Evolutionary conservation across 2,797 vertebrate genomes (phyloP).

Genomic region (Rhinophrynus dorsalis): DNA sequence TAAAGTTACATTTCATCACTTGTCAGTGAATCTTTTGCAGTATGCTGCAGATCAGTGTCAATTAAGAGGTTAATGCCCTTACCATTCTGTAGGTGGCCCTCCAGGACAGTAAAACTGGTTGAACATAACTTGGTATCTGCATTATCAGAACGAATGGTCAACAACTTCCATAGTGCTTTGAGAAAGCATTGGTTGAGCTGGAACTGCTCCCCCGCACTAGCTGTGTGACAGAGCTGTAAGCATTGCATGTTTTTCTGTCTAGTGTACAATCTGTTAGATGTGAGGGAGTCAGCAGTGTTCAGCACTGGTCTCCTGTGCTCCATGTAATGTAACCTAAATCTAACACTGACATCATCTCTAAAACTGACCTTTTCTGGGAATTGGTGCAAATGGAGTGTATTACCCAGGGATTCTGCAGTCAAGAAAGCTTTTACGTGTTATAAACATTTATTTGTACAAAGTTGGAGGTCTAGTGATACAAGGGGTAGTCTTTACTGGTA

Average conservation of each 20-base stretch:
- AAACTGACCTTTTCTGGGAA: constrained; percentile 42
- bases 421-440: constrained; percentile 49
- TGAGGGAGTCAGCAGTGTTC: neutral
- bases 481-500: constrained; percentile 35
- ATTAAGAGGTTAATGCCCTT: too few species aligned
- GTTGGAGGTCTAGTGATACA: constrained; percentile 24
- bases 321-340: constrained; percentile 36
- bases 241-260: neutral
- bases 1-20: too few species aligned
- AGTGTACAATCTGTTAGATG: constrained; percentile 12
- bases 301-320: neutral
- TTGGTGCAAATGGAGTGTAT: constrained; percentile 47
- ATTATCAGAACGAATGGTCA: too few species aligned
- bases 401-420: constrained; percentile 35
- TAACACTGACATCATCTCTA: constrained; percentile 36
- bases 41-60: too few species aligned
- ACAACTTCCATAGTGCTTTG: too few species aligned
- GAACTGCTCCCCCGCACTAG: neutral
- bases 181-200: too few species aligned
- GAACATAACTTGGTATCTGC: too few species aligned
- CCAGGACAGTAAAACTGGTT: too few species aligned
- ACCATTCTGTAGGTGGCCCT: too few species aligned
- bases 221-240: constrained; percentile 4
- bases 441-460: constrained; percentile 43
- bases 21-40: too few species aligned